phyloP scores from a whole-genome alignment of 2,888 invertebrate species.

The Agapostemon virescens region DNA sequence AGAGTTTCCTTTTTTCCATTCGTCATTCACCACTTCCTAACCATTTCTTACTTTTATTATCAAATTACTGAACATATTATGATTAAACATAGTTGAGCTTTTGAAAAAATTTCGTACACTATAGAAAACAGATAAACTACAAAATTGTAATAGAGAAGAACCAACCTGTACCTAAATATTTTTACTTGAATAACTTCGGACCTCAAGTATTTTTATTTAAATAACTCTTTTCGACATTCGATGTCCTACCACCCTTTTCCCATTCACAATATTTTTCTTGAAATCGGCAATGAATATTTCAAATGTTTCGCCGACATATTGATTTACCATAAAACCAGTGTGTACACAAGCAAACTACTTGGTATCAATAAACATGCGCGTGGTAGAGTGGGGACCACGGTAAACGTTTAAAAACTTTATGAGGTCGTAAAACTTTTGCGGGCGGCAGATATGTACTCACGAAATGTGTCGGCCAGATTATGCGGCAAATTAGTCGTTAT shows the following conservation, averaged over 20 bases:
- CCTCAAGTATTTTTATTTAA: neutral
- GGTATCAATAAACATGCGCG: neutral
- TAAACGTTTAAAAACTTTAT: neutral
- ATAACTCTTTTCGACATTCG: too few species aligned
- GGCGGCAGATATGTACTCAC: neutral
- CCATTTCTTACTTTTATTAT: neutral
- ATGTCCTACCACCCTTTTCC: neutral
- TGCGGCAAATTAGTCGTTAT: slow-evolving; percentile 33
- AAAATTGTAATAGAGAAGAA: neutral
- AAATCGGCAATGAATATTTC: neutral
- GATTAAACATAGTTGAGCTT: neutral
- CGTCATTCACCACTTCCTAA: too few species aligned
- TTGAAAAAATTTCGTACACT: neutral
- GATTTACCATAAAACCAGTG: neutral
- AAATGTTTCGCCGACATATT: neutral
- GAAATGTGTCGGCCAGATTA: neutral
- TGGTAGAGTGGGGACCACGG: too few species aligned
- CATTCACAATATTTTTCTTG: neutral
- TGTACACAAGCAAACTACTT: neutral
- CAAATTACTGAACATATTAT: neutral
- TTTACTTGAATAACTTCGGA: neutral
- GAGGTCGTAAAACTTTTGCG: neutral
- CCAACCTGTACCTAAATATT: neutral
- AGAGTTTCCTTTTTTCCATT: too few species aligned
- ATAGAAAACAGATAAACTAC: neutral